Conservation (phyloP, 2,888 invertebrate genomes). For the Thera obeliscata region DNA sequence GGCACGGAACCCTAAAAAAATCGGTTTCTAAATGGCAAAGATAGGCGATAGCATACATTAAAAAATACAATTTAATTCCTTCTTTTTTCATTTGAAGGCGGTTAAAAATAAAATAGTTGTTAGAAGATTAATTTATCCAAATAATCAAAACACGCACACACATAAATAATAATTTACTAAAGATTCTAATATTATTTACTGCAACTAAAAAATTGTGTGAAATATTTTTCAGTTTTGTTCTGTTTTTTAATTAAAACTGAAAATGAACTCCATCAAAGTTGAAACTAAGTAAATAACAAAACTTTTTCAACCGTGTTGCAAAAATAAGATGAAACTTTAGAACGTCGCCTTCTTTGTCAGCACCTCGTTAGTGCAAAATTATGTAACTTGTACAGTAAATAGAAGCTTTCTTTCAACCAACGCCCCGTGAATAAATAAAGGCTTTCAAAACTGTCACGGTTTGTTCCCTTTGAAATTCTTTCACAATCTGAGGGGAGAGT, state of each 20-base stretch:
- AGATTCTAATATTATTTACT: neutral
- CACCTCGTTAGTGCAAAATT: constrained; percentile 33
- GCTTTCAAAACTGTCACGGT: constrained; percentile 37
- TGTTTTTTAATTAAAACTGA: neutral
- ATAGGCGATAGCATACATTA: too few relatives aligned
- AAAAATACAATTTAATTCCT: too few relatives aligned
- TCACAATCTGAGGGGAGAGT: constrained; percentile 50
- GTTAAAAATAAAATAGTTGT: too few relatives aligned
- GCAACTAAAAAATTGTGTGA: neutral
- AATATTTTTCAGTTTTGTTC: neutral
- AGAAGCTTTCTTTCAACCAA: constrained; percentile 31
- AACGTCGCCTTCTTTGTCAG: constrained; percentile 22
- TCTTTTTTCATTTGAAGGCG: too few relatives aligned
- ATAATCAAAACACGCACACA: too few relatives aligned
- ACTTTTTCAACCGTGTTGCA: constrained; percentile 1
- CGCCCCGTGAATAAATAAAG: constrained; percentile 39
- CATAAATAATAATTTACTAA: too few relatives aligned
- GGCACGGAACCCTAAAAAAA: too few relatives aligned
- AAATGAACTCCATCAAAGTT: neutral
- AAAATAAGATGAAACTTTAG: constrained; percentile 27
- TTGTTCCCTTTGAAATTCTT: constrained; percentile 45
- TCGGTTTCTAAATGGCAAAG: too few relatives aligned
- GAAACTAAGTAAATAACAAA: constrained; percentile 1
- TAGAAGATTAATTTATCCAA: too few relatives aligned
- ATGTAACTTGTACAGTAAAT: constrained; percentile 33